Evolutionary conservation across 2,888 invertebrate genomes (phyloP).

Genomic region (Pheosia tremula): DNA sequence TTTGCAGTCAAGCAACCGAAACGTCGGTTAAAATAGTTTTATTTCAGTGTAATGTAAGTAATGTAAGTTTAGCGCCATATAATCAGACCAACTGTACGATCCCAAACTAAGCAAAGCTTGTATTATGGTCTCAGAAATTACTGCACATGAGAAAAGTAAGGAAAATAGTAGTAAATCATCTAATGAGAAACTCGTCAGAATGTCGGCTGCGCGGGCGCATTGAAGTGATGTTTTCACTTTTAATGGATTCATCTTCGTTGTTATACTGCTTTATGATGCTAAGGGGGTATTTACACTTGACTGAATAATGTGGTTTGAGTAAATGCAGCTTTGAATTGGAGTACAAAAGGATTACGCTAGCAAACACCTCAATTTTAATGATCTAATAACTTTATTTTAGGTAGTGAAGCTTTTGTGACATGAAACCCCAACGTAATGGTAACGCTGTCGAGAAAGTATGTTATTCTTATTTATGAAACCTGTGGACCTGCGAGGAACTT

Average conservation of each 20-base stretch:
- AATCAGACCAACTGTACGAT: no score
- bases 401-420: no score
- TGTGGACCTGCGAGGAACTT: no score
- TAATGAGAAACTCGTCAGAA: conserved; percentile 32
- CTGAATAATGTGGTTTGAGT: not conserved
- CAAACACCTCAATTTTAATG: no score
- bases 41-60: not conserved
- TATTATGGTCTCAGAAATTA: not conserved
- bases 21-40: not conserved
- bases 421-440: no score
- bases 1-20: no score
- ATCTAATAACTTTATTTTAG: no score
- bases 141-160: not conserved
- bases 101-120: no score
- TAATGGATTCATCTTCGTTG: conserved; percentile 41
- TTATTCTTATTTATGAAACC: no score
- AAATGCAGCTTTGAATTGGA: not conserved
- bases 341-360: no score
- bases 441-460: no score
- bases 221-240: conserved; percentile 39
- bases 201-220: conserved; percentile 1
- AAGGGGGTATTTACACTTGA: not conserved
- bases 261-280: conserved; percentile 18
- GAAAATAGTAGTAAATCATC: not conserved
- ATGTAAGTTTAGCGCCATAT: no score